Percentiles rank a stretch among this genome's conserved stretches.
Evolutionary conservation across 2,113 vertebrate genomes (phyloP).

Genomic region (Ariopsis seemanni): DNA sequence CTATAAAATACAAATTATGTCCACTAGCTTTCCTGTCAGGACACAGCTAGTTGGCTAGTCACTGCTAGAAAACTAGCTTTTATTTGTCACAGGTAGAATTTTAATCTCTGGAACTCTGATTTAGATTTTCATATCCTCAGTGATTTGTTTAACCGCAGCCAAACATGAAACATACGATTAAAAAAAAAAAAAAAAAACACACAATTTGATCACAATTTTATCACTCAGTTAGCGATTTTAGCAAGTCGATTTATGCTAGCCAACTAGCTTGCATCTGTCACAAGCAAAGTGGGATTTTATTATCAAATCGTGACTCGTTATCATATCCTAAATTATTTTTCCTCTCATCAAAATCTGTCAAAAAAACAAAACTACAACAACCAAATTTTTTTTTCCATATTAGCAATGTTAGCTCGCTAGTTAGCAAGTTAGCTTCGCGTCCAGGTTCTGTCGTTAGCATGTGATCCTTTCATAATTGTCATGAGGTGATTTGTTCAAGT

Average conservation of each 20-base stretch:
- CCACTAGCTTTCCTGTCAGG: neutral
- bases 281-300: neutral
- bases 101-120: neutral
- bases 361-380: neutral
- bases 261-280: neutral
- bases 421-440: neutral
- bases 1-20: neutral
- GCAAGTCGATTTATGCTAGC: neutral
- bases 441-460: neutral
- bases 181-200: neutral
- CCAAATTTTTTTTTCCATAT: neutral
- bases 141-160: neutral
- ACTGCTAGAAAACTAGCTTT: neutral
- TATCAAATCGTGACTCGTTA: neutral
- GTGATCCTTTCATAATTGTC: neutral
- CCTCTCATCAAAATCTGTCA: neutral
- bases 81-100: neutral
- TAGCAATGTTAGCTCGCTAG: neutral
- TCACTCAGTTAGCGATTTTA: neutral
- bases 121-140: neutral
- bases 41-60: neutral
- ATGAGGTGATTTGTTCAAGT: neutral
- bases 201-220: neutral
- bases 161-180: neutral
- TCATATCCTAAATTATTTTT: neutral